phyloP scores from a whole-genome alignment of 2,113 vertebrate genomes.

The Otus sunia region DNA sequence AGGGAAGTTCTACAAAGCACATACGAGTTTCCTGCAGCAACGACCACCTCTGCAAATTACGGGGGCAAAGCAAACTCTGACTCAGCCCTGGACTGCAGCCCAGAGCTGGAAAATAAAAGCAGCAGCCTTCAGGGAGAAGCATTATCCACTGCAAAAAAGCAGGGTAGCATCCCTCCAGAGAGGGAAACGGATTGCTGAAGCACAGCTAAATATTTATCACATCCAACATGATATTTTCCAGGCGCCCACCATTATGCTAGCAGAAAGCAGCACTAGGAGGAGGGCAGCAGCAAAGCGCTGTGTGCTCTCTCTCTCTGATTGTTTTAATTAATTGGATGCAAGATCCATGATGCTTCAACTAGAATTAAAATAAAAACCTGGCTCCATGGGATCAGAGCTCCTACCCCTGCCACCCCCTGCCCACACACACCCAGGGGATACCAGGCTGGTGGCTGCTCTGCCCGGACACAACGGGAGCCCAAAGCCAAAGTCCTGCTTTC shows the following conservation, averaged over 20 bases:
- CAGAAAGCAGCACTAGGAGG: background rate
- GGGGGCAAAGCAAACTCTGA: background rate
- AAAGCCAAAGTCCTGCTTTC: background rate
- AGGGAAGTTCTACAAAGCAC: background rate
- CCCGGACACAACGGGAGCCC: accelerated
- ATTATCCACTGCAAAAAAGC: background rate
- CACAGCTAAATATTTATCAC: background rate
- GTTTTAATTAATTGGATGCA: background rate
- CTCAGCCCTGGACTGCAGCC: background rate
- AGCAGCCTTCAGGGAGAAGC: background rate
- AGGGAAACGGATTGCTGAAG: background rate
- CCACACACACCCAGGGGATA: background rate
- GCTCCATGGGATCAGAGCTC: background rate
- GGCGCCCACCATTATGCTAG: accelerated
- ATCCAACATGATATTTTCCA: background rate
- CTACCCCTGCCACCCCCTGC: background rate
- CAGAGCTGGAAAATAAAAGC: background rate
- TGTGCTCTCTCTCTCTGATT: background rate
- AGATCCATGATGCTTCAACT: background rate
- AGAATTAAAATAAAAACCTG: background rate
- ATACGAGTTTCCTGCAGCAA: background rate
- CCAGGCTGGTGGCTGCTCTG: background rate
- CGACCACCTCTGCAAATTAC: background rate
- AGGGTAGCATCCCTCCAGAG: background rate
- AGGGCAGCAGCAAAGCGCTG: background rate